Percentiles rank a stretch among this genome's conserved stretches.
Evolutionary conservation across 2,113 vertebrate species (phyloP).

Genomic region (Trichomycterus rosablanca): DNA sequence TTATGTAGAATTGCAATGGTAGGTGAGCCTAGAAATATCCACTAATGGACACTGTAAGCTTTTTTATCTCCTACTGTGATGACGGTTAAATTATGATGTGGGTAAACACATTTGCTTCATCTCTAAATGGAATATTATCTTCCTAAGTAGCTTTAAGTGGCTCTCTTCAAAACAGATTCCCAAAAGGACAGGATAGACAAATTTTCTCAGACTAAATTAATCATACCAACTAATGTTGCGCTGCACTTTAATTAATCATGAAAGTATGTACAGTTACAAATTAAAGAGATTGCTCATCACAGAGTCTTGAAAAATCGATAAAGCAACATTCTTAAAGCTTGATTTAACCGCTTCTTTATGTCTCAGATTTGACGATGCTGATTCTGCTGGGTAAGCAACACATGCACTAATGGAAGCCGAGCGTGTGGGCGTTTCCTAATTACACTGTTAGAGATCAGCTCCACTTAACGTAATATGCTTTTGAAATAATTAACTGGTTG

Average conservation of each 20-base stretch:
- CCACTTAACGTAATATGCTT: no score
- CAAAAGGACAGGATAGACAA: slow-evolving; percentile 11
- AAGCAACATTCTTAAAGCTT: neutral
- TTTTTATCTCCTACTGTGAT: slow-evolving; percentile 12
- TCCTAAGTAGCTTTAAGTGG: slow-evolving; percentile 33
- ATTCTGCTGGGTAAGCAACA: no score
- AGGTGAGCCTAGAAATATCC: slow-evolving; percentile 17
- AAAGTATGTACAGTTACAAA: slow-evolving; percentile 7
- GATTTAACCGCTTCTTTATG: no score
- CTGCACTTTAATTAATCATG: neutral
- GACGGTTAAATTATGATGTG: no score
- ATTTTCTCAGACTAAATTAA: slow-evolving; percentile 7
- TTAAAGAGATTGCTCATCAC: neutral
- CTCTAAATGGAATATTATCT: slow-evolving; percentile 13
- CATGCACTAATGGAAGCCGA: no score
- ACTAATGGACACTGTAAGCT: slow-evolving; percentile 33
- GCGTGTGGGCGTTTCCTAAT: no score
- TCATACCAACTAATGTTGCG: neutral
- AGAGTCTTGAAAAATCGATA: neutral
- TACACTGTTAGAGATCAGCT: no score
- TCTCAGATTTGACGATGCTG: no score
- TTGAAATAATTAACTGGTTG: no score
- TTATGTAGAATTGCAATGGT: slow-evolving; percentile 14
- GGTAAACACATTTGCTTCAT: slow-evolving; percentile 18
- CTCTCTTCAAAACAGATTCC: neutral